Conservation (phyloP, 2,888 invertebrate genomes). For the Horisme vitalbata region DNA sequence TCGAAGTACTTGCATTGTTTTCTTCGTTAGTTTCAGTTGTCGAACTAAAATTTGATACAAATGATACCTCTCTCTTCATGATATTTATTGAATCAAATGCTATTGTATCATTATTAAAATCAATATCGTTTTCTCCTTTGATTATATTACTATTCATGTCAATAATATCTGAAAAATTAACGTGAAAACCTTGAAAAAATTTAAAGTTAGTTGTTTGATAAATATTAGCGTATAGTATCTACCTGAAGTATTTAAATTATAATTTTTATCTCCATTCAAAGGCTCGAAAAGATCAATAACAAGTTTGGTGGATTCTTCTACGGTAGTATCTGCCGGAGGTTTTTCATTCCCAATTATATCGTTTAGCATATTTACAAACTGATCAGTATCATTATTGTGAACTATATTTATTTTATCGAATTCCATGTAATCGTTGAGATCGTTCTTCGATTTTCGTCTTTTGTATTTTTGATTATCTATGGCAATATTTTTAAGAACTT, state of each 20-base stretch:
- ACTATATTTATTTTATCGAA: conserved; percentile 30
- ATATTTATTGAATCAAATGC: conserved; percentile 39
- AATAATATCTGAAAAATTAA: conserved; percentile 8
- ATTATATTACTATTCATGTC: conserved; percentile 10
- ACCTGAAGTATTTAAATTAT: conserved; percentile 4
- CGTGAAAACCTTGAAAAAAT: background rate
- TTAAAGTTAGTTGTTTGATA: background rate
- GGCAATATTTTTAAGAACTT: conserved; percentile 48
- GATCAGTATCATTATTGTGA: conserved; percentile 19
- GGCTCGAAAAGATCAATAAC: conserved; percentile 41
- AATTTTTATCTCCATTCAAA: background rate
- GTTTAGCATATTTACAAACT: conserved; percentile 24
- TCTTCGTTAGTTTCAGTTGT: conserved; percentile 18
- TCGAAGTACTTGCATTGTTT: conserved; percentile 13
- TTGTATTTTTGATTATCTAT: conserved; percentile 36
- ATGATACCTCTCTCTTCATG: conserved; percentile 52
- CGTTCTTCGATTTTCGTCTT: conserved; percentile 33
- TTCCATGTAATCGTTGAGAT: conserved; percentile 35
- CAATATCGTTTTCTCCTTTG: conserved; percentile 24
- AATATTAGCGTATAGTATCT: background rate
- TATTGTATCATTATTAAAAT: conserved; percentile 27
- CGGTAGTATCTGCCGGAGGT: background rate
- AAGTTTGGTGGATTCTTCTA: conserved; percentile 27
- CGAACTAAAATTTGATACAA: conserved; percentile 8
- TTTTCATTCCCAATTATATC: conserved; percentile 22